Conservation (phyloP, 2,888 invertebrate genomes). For the Ceraclea dissimilis region DNA sequence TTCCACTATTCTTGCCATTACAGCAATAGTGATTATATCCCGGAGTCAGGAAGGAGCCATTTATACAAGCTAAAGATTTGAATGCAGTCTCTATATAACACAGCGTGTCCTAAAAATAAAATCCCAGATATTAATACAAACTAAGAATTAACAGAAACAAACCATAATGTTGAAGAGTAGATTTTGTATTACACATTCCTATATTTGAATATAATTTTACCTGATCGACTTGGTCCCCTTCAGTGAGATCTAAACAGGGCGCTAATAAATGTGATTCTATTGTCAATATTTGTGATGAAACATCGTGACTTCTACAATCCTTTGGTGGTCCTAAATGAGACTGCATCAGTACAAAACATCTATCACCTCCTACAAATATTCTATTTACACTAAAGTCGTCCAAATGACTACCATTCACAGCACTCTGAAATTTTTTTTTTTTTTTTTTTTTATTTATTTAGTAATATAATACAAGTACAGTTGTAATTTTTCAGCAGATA, state of each 20-base stretch:
- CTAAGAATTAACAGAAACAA: too few relatives aligned
- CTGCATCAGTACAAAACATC: slow-evolving; percentile 69
- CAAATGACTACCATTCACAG: background rate
- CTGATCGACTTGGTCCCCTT: slow-evolving; percentile 59
- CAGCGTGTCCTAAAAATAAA: slow-evolving; percentile 46
- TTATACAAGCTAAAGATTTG: slow-evolving; percentile 77
- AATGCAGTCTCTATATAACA: slow-evolving; percentile 76
- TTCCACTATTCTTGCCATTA: slow-evolving; percentile 71
- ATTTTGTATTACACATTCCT: too few relatives aligned
- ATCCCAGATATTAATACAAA: too few relatives aligned
- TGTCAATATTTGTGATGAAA: slow-evolving; percentile 58
- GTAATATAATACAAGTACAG: too few relatives aligned
- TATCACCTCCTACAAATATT: slow-evolving; percentile 80
- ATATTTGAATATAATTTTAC: slow-evolving; percentile 29
- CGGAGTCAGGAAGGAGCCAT: slow-evolving; percentile 73
- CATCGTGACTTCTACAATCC: slow-evolving; percentile 56
- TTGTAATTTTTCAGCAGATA: too few relatives aligned
- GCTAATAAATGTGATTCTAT: slow-evolving; percentile 52
- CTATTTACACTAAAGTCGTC: slow-evolving; percentile 41
- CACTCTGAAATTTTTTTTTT: background rate
- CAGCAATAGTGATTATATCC: slow-evolving; percentile 71
- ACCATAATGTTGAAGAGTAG: too few relatives aligned
- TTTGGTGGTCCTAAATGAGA: slow-evolving; percentile 40
- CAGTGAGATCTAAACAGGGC: slow-evolving; percentile 53
- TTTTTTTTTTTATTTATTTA: too few relatives aligned